Evolutionary conservation across 2,888 invertebrate species (phyloP).

Genomic region (Epinotia brunnichana): DNA sequence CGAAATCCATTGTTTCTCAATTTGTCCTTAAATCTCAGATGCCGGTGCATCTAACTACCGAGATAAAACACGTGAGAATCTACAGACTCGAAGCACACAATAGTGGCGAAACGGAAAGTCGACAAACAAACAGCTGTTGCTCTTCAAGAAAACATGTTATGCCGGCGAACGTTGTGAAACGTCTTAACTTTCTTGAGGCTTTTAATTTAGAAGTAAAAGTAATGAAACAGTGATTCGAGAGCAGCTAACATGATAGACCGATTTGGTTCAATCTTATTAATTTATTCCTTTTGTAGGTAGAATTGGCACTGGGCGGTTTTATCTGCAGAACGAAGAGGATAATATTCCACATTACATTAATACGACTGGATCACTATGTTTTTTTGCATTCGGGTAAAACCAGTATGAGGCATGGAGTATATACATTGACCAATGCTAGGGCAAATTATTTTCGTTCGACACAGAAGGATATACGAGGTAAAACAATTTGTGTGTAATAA

Average conservation of each 20-base stretch:
- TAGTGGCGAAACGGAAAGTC: slow-evolving; percentile 43
- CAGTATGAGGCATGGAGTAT: slow-evolving; percentile 72
- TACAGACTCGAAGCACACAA: slow-evolving; percentile 24
- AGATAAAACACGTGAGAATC: slow-evolving; percentile 43
- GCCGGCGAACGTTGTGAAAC: slow-evolving; percentile 28
- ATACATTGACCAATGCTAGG: slow-evolving; percentile 63
- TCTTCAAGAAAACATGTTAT: slow-evolving; percentile 34
- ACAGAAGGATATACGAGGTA: slow-evolving; percentile 47
- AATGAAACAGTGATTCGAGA: slow-evolving; percentile 6
- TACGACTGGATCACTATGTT: slow-evolving; percentile 44
- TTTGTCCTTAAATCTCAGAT: slow-evolving; percentile 65
- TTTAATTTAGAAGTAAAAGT: slow-evolving; percentile 17
- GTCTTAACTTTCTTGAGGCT: slow-evolving; percentile 31
- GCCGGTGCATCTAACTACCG: slow-evolving; percentile 35
- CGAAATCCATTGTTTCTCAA: slow-evolving; percentile 75
- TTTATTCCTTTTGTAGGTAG: background rate
- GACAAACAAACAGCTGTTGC: slow-evolving; percentile 40
- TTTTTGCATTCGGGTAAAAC: slow-evolving; percentile 68
- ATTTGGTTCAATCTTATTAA: background rate
- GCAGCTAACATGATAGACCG: background rate
- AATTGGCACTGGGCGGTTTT: background rate
- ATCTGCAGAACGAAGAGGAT: slow-evolving; percentile 2
- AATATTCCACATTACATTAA: background rate
- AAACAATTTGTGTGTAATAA: background rate
- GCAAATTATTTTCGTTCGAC: slow-evolving; percentile 70